Evolutionary conservation across 2,888 invertebrate species (phyloP), one percentile per base, ranked within the genome.

Genomic region (Agrotis segetum): DNA sequence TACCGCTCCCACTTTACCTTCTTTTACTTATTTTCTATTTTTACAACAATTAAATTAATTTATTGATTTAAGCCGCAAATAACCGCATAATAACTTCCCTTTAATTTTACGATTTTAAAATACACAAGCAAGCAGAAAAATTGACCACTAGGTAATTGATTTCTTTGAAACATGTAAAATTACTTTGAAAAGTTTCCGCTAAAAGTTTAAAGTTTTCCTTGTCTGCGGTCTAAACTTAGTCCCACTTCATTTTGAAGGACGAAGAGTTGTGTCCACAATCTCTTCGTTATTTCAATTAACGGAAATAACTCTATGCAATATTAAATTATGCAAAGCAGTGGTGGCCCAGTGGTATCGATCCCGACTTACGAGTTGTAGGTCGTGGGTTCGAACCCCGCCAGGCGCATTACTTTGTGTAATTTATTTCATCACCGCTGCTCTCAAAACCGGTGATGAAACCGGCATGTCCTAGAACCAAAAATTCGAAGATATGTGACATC

Each of bases 131-230:
- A 40, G 50, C 66, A 71, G 58, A 49, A 66, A 24, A 70, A 68
- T 24, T 52, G 1, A 82, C 71, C 69, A 34, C 66, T 59, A 40
- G 9, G 40, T 40, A 79, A 83, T 76, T 68, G 71, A 67, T 64
- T 83, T 70, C 82, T 72, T 68, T 79, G 82, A 83, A 83, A 60
- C 44, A 11, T 16, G 53, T 19, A 55, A 74, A 73, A 44, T 49
- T 53, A 58, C 14, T 75, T 50, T 73, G 46, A 66, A 71, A 66
- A 67, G 49, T 68, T 64, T 46, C 69, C 63, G 71, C 61, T 55
- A 72, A 62, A 75, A 58, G 16, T 5, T 66, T 56, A 53, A 59
- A 60, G 50, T 60, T 76, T 69, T 72, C 79, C 80, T 76, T 70
- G 29, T 76, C 17, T 82, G 76, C 19, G 83, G 79, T 82, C 3